Conservation (phyloP, 2,797 vertebrate species). For the Sebastes itinus region DNA sequence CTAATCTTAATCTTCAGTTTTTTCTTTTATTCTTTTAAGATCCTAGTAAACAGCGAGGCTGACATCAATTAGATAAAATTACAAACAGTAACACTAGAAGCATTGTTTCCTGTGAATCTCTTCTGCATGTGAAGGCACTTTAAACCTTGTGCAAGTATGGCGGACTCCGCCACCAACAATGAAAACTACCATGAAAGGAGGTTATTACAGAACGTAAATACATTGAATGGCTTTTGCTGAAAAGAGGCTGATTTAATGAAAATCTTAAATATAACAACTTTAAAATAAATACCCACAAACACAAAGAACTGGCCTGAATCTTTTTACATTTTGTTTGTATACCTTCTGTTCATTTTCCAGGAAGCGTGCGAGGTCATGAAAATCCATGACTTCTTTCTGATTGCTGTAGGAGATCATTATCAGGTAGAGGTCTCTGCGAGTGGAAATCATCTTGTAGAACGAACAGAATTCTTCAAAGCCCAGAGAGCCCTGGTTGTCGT, state of each 20-base stretch:
- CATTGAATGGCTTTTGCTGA: no score
- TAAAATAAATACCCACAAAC: background rate
- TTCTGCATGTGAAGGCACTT: background rate
- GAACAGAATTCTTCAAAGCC: constrained; percentile 95
- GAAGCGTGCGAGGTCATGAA: constrained; percentile 87
- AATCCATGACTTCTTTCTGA: constrained; percentile 92
- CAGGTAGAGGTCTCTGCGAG: constrained; percentile 92
- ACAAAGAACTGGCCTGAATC: background rate
- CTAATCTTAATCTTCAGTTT: background rate
- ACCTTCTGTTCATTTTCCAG: constrained; percentile 96
- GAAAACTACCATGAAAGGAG: background rate
- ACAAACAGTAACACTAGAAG: background rate
- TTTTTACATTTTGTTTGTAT: background rate
- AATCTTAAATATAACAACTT: background rate
- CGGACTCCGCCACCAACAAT: background rate
- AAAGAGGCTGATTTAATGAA: background rate
- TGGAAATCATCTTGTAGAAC: constrained; percentile 98
- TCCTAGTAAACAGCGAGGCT: background rate
- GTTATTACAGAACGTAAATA: background rate
- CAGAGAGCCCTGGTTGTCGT: constrained; percentile 92
- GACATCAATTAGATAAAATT: background rate
- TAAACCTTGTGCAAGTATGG: rapidly evolving
- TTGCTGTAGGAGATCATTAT: constrained; percentile 96
- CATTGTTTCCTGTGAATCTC: background rate
- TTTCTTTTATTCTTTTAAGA: background rate